Conservation (phyloP, 2,113 vertebrate genomes). For the Calypte anna region DNA sequence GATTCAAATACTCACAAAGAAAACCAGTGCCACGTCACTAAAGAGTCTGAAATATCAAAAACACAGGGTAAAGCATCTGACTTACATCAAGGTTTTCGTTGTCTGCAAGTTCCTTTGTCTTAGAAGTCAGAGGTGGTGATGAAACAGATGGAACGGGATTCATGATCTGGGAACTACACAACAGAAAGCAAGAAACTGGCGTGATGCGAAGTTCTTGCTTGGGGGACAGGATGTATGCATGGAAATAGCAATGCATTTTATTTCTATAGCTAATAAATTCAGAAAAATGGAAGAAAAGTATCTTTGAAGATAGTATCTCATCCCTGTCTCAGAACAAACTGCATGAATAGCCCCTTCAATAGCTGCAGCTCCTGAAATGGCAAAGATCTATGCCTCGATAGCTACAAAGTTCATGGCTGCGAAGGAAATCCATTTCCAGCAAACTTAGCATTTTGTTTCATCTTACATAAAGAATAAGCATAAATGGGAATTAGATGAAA, state of each 20-base stretch:
- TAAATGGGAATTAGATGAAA: not conserved
- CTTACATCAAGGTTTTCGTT: constrained; percentile 90
- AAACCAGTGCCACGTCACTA: not conserved
- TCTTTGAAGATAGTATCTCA: not conserved
- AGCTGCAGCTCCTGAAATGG: not conserved
- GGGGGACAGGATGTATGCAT: not conserved
- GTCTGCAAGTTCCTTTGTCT: constrained; percentile 88
- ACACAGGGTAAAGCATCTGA: not conserved
- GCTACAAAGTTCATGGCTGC: not conserved
- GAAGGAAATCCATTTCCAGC: not conserved
- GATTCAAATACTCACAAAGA: not conserved
- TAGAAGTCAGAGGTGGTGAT: constrained; percentile 78
- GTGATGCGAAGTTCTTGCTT: not conserved
- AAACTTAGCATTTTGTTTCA: not conserved
- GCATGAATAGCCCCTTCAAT: not conserved
- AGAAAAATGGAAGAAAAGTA: not conserved
- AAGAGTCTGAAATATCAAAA: not conserved
- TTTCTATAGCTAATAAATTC: not conserved
- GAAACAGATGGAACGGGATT: constrained; percentile 78
- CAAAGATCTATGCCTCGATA: not conserved
- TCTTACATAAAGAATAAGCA: not conserved
- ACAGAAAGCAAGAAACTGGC: not conserved
- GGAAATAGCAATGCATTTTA: not conserved
- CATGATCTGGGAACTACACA: constrained; percentile 89
- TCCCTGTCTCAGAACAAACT: not conserved